Evolutionary conservation across 2,797 vertebrate genomes (phyloP), one percentile per base, ranked within the genome.

Genomic region (Phyllotis vaccarum): DNA sequence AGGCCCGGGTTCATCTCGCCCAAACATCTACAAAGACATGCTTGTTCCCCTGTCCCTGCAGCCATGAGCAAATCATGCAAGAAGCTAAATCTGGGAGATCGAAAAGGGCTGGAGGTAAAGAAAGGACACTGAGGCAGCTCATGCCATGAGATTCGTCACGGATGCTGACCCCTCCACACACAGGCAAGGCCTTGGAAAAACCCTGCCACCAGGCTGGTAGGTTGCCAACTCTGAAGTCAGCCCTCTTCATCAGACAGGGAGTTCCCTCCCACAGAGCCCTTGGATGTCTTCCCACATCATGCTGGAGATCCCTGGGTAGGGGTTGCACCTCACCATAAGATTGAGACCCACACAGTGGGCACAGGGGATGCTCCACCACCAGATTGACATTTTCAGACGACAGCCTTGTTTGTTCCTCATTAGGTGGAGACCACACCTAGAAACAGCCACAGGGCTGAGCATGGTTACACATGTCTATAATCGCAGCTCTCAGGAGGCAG

Each of bases 171-270:
- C 40, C 94, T 94, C 86, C 90, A 40, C 0, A 7, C 31, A 70
- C 37, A 80, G 97, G 93, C 88, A 86, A 95, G 82, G 90, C 87
- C 95, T 96, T 85, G 93, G 96, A 97, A 97, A 98, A 96, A 95
- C 89, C 92, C 60, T 66, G 92, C 94, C 92, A 92, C 94, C n/a
- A 11, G 72, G 43, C 70, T 97, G 96, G 96, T 96, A 72, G 72
- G 56, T 52, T 17, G 92, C 96, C 97, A 97, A 2, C 90, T 64
- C 93, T 96, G 95, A 97, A 96, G 93, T 97, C 95, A 97, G 82
- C 60, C 90, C 97, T 95, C 79, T 70, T 89, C 90, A 60, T 56
- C 79, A 89, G 81, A 86, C 27, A 64, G 58, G 88, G 74, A 87
- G 82, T 62, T 90, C 64, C 75, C 7, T 92, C 58, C 79, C 9